Evolutionary conservation across 2,888 invertebrate species (phyloP).

Genomic region (Rhagonycha lutea): DNA sequence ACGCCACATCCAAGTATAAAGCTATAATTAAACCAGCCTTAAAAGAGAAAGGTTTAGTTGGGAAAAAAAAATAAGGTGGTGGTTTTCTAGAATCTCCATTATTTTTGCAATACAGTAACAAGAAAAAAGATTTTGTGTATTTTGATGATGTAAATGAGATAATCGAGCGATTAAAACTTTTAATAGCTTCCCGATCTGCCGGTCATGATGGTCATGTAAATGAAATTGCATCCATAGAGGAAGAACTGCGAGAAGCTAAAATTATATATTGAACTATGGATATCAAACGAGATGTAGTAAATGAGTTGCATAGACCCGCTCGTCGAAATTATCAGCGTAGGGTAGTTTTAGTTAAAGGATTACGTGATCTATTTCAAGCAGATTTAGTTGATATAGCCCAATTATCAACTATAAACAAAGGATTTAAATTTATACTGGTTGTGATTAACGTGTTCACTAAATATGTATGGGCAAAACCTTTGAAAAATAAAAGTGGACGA

Average conservation of each 20-base stretch:
- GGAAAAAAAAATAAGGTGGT: too few species aligned
- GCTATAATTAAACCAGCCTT: background rate
- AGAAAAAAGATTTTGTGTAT: background rate
- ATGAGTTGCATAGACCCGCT: conserved; percentile 38
- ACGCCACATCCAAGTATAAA: background rate
- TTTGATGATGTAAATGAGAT: background rate
- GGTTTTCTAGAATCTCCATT: background rate
- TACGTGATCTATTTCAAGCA: conserved; percentile 51
- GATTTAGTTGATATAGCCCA: conserved; percentile 48
- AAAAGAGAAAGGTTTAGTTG: background rate
- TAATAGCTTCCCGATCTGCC: background rate
- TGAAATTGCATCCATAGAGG: conserved; percentile 8
- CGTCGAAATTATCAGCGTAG: conserved; percentile 42
- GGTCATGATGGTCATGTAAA: conserved; percentile 1
- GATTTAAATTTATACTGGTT: conserved; percentile 42
- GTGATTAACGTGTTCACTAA: conserved; percentile 48
- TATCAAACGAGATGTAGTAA: background rate
- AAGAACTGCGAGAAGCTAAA: background rate
- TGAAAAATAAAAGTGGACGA: conserved; percentile 42
- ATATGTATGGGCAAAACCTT: conserved; percentile 44
- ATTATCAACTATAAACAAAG: conserved; percentile 41
- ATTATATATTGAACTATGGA: background rate
- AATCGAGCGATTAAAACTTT: background rate
- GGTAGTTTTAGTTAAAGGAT: background rate
- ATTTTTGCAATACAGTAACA: background rate